A percentile compares a stretch with the other conserved stretches of the same genome.
These are phyloP conservation scores for Drosophila asahinai DNA, from an alignment of 1,140 invertebrate species.

Conservation along the genomic window DNA sequence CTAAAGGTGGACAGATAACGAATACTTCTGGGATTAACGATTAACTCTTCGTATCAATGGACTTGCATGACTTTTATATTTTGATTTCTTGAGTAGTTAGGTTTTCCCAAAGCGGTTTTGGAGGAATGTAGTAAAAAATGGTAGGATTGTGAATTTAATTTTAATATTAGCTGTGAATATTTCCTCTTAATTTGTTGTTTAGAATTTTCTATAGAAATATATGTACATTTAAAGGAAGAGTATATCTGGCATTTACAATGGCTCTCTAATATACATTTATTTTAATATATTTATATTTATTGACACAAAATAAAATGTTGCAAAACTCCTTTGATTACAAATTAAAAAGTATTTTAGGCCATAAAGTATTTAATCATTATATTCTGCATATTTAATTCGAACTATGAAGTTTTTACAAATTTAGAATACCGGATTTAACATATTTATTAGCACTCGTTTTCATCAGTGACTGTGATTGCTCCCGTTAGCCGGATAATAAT, in stretches of 20 bases:
- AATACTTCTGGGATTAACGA: background rate
- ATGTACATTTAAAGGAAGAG: too few relatives aligned
- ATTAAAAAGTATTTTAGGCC: background rate
- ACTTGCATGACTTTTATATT: background rate
- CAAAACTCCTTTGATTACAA: too few relatives aligned
- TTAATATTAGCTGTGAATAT: too few relatives aligned
- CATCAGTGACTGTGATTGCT: background rate
- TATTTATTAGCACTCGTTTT: background rate
- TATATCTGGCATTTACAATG: too few relatives aligned
- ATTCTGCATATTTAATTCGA: background rate
- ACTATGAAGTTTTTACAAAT: slow-evolving; percentile 3
- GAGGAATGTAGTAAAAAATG: too few relatives aligned
- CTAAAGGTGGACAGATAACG: background rate
- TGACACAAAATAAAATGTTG: too few relatives aligned
- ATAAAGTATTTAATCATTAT: background rate
- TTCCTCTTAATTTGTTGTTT: too few relatives aligned
- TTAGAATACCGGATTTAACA: background rate
- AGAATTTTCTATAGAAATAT: too few relatives aligned
- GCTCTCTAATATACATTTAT: too few relatives aligned
- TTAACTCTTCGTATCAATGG: background rate
- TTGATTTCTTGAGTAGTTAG: background rate
- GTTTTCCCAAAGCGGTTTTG: background rate
- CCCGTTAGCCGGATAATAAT: background rate
- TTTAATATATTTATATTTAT: too few relatives aligned
- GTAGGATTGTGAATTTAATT: too few relatives aligned